Evolutionary conservation across 2,797 vertebrate species (phyloP).

Genomic region (Capromys pilorides): DNA sequence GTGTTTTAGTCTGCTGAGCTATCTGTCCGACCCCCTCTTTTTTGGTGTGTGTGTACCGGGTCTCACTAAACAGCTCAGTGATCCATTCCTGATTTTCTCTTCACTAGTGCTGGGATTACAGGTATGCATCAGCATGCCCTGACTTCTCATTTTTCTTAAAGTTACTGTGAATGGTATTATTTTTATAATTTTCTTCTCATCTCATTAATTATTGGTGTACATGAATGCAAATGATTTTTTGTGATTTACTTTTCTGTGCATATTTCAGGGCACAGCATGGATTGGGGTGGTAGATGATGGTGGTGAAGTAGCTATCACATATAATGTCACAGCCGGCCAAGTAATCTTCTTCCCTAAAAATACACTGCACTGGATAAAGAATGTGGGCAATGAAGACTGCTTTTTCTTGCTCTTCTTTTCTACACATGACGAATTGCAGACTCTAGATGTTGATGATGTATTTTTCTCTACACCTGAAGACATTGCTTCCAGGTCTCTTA

Average conservation of each 20-base stretch:
- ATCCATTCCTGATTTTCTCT: no score
- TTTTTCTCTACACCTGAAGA: constrained; percentile 85
- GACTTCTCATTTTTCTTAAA: not conserved
- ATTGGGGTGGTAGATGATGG: constrained; percentile 81
- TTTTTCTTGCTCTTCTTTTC: constrained; percentile 85
- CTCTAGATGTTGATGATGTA: constrained; percentile 83
- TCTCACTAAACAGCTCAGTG: no score
- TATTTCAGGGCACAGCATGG: constrained; percentile 83
- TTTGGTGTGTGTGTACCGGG: no score
- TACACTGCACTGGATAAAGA: constrained; percentile 85
- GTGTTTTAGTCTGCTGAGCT: no score
- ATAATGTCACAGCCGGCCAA: constrained; percentile 83
- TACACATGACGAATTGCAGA: constrained; percentile 84
- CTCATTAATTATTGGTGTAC: not conserved
- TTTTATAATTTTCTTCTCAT: not conserved
- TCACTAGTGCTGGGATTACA: no score
- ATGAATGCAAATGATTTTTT: not conserved
- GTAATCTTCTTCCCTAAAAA: constrained; percentile 85
- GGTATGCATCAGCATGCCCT: no score
- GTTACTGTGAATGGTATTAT: not conserved
- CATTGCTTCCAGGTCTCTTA: constrained; percentile 83
- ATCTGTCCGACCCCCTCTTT: no score
- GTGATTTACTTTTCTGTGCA: not conserved
- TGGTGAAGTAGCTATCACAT: constrained; percentile 68
- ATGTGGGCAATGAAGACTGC: constrained; percentile 81